Percentiles rank a stretch among this genome's conserved stretches.
phyloP scores from a whole-genome alignment of 1,140 invertebrate genomes.

The Propsilocerus akamusi region DNA sequence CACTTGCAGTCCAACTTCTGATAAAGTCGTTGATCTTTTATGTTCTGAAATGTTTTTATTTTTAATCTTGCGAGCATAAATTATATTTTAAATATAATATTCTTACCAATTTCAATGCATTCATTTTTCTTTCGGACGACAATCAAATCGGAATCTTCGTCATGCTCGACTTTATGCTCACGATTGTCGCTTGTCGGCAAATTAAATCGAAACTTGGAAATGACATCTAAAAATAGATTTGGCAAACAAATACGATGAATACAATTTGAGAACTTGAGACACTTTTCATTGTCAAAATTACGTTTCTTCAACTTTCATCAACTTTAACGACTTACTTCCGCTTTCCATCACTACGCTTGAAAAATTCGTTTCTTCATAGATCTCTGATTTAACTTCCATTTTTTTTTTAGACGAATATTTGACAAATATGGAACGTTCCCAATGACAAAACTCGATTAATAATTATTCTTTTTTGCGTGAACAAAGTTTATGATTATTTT shows the following conservation, averaged over 20 bases:
- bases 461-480: too few species aligned
- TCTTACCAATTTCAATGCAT: conserved; percentile 23
- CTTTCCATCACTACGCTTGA: conserved; percentile 15
- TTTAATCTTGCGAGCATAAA: background rate
- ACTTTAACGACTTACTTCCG: conserved; percentile 22
- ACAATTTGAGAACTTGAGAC: conserved; percentile 4
- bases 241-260: background rate
- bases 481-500: too few species aligned
- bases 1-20: conserved; percentile 63
- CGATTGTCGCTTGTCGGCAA: conserved; percentile 20
- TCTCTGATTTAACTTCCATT: conserved; percentile 33
- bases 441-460: too few species aligned
- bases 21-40: conserved; percentile 45
- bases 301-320: too few species aligned
- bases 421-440: too few species aligned
- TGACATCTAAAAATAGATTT: conserved; percentile 24
- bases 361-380: conserved; percentile 32
- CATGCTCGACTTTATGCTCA: conserved; percentile 13
- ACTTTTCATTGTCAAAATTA: conserved; percentile 6
- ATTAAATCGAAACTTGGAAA: conserved; percentile 35
- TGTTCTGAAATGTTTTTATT: conserved; percentile 37
- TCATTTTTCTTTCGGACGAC: conserved; percentile 20
- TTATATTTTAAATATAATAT: conserved; percentile 4
- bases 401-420: too few species aligned
- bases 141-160: conserved; percentile 32